These are phyloP conservation scores for Temnothorax unifasciatus DNA, from an alignment of 2,888 invertebrate species.

Conservation along the genomic window DNA sequence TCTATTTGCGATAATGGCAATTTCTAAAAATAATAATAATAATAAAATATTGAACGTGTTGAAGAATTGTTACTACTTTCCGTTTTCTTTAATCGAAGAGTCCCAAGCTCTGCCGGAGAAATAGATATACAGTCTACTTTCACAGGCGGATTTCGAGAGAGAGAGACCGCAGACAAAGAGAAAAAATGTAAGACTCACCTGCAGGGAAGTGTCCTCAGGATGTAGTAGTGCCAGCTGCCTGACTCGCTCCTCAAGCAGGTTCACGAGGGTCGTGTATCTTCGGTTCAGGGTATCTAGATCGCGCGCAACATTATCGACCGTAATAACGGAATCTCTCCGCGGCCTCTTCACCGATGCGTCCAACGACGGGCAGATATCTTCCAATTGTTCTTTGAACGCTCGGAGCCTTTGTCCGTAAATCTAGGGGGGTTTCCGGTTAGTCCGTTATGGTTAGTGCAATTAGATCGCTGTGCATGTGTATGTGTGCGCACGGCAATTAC, in stretches of 20 bases:
- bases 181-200: constrained; percentile 88
- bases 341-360: constrained; percentile 88
- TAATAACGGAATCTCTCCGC: constrained; percentile 84
- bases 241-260: constrained; percentile 90
- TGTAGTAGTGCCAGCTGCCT: constrained; percentile 90
- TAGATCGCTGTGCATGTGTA: constrained; percentile 78
- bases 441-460: constrained; percentile 87
- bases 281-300: constrained; percentile 94
- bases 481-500: constrained; percentile 72
- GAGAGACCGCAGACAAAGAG: constrained; percentile 7
- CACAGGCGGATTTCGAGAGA: not conserved
- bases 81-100: not conserved
- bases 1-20: not conserved
- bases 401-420: constrained; percentile 95
- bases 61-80: not conserved
- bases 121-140: constrained; percentile 11
- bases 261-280: constrained; percentile 91
- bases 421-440: constrained; percentile 90
- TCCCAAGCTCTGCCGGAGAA: not conserved
- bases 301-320: constrained; percentile 92
- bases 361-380: constrained; percentile 93
- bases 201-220: constrained; percentile 91
- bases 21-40: not conserved
- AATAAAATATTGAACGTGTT: not conserved
- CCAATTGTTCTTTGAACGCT: constrained; percentile 94